Conservation (phyloP, 2,888 invertebrate species). For the Scrobipalpa costella region DNA sequence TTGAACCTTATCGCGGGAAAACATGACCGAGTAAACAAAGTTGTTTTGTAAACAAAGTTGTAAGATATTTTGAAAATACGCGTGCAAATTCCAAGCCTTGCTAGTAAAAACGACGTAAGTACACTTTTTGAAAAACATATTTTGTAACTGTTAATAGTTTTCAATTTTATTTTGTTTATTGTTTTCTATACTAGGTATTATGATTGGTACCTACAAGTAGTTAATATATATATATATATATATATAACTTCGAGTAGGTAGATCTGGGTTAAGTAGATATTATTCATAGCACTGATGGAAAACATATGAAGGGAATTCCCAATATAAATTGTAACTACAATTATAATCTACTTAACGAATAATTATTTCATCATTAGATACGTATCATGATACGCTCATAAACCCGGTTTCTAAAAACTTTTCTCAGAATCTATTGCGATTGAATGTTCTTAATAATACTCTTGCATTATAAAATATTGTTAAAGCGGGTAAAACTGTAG, state of each 20-base stretch:
- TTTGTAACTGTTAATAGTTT: no score
- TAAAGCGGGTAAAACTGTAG: neutral
- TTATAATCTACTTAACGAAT: neutral
- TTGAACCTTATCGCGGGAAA: conserved; percentile 11
- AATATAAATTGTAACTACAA: neutral
- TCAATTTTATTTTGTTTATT: no score
- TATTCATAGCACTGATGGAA: neutral
- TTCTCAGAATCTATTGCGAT: neutral
- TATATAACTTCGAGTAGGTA: no score
- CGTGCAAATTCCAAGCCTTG: conserved; percentile 16
- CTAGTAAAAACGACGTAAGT: neutral
- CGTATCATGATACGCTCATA: neutral
- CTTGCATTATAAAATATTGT: neutral
- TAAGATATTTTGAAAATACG: conserved; percentile 15
- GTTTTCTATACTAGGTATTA: no score
- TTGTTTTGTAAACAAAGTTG: conserved; percentile 12
- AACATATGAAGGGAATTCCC: neutral
- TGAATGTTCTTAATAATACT: neutral
- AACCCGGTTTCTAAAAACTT: neutral
- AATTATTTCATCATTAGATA: neutral
- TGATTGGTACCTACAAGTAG: no score
- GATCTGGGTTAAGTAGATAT: no score
- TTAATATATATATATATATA: no score
- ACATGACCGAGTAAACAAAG: conserved; percentile 15
- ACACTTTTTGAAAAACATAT: no score